Conservation (phyloP, 2,797 vertebrate genomes). For the Tarsius wallacei region DNA sequence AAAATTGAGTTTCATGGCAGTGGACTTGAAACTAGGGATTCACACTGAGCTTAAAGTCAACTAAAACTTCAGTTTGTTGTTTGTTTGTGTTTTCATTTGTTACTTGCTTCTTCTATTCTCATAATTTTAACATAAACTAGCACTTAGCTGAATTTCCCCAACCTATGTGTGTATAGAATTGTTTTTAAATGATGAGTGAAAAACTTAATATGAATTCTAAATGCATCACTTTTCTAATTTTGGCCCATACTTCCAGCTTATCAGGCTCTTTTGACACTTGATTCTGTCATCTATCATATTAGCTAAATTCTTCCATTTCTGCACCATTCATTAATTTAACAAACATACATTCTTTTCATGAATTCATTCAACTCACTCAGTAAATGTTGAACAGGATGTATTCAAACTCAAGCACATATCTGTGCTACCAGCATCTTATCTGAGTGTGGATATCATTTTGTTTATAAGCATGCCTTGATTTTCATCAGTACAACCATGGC, state of each 20-base stretch:
- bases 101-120: not conserved
- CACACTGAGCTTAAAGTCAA: not conserved
- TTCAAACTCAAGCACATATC: slow-evolving; percentile 19
- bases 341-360: not conserved
- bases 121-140: slow-evolving; percentile 35
- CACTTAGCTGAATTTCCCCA: not conserved
- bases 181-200: not conserved
- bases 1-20: not conserved
- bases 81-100: not conserved
- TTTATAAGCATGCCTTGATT: slow-evolving; percentile 27
- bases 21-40: slow-evolving; percentile 29
- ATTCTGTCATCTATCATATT: slow-evolving; percentile 27
- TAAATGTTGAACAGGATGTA: slow-evolving; percentile 5
- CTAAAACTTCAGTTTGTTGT: slow-evolving; percentile 39
- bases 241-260: not conserved
- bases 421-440: slow-evolving; percentile 35
- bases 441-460: not conserved
- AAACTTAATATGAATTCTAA: not conserved
- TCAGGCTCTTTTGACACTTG: slow-evolving; percentile 29
- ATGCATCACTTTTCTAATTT: slow-evolving; percentile 22
- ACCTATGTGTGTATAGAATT: not conserved
- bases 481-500: not conserved
- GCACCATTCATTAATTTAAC: slow-evolving; percentile 28
- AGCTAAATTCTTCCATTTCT: slow-evolving; percentile 30
- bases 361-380: slow-evolving; percentile 32